Evolutionary conservation across 2,888 invertebrate species (phyloP).

Genomic region (Rhamnusium bicolor): DNA sequence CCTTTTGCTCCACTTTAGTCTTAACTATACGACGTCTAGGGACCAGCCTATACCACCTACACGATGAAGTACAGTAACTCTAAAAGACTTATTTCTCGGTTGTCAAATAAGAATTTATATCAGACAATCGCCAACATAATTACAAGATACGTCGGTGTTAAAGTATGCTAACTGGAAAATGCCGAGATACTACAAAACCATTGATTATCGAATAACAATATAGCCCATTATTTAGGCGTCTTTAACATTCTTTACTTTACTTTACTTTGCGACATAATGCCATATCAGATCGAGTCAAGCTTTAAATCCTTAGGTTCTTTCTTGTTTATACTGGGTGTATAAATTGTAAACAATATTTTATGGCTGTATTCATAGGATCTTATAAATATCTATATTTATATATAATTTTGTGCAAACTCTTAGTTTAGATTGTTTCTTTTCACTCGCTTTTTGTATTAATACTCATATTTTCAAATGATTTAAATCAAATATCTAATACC

Average conservation of each 20-base stretch:
- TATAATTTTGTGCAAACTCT: no score
- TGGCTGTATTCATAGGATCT: no score
- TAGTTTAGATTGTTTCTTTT: no score
- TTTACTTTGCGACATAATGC: neutral
- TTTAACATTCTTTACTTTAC: slow-evolving; percentile 8
- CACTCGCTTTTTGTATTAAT: no score
- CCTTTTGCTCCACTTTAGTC: neutral
- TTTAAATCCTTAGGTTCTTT: neutral
- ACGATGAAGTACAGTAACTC: neutral
- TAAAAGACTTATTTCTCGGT: neutral
- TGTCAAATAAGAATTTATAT: slow-evolving; percentile 40
- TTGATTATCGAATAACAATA: slow-evolving; percentile 46
- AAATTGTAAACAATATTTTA: no score
- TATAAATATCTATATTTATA: no score
- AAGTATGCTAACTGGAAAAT: slow-evolving; percentile 35
- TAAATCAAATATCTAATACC: no score
- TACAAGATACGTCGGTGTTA: slow-evolving; percentile 42
- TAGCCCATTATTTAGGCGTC: slow-evolving; percentile 18
- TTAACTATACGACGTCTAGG: no score
- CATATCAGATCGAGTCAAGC: slow-evolving; percentile 1
- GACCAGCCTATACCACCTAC: no score
- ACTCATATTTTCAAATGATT: no score
- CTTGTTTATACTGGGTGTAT: neutral
- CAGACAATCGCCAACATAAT: slow-evolving; percentile 44
- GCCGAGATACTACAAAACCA: slow-evolving; percentile 40